Conservation (phyloP, 2,113 vertebrate genomes). For the Azemiops feae region DNA sequence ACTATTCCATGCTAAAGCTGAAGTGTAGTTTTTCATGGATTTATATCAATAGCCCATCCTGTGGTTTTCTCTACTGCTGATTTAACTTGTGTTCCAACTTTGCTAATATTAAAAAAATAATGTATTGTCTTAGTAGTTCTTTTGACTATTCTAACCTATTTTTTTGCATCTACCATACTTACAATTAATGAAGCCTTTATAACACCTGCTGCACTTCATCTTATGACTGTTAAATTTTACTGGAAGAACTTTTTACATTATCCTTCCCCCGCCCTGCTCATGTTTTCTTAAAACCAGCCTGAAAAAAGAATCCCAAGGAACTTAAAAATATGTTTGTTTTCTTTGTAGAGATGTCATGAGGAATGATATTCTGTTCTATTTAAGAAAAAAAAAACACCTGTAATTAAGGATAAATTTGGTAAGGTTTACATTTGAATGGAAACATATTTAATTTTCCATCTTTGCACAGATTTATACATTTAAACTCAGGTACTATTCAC, state of each 20-base stretch:
- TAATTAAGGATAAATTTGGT: not conserved
- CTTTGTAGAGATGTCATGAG: not conserved
- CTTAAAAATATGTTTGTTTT: not conserved
- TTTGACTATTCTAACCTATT: not conserved
- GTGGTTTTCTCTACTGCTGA: not conserved
- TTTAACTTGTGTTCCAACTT: not conserved
- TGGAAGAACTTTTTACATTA: not conserved
- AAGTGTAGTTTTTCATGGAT: not conserved
- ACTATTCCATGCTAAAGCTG: not conserved
- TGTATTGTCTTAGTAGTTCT: not conserved
- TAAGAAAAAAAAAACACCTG: not conserved
- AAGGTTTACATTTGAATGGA: not conserved
- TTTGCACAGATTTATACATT: not conserved
- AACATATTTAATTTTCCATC: not conserved
- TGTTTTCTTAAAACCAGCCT: not conserved
- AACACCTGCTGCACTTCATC: not conserved
- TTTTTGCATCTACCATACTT: not conserved
- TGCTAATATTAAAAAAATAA: not conserved
- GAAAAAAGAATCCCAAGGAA: not conserved
- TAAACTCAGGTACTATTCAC: not conserved
- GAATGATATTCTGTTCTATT: not conserved
- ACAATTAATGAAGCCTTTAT: not conserved
- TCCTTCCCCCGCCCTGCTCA: not conserved
- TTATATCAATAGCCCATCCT: not conserved
- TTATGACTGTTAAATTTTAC: not conserved